Percentiles rank a stretch among this genome's conserved stretches.
phyloP scores from a whole-genome alignment of 2,113 vertebrate genomes.

The Beaufortia kweichowensis region DNA sequence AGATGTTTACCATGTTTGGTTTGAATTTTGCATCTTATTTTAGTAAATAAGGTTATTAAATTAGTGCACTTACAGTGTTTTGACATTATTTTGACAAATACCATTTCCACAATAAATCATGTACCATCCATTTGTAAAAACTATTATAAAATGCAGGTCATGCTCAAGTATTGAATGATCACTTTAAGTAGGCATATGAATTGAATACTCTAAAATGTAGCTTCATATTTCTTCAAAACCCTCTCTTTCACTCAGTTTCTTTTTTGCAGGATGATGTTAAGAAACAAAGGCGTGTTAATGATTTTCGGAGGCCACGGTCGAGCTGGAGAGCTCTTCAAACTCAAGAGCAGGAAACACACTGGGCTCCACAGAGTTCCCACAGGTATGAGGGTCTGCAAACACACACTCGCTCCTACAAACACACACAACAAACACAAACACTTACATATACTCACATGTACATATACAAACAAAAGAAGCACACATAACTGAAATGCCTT shows the following conservation, averaged over 20 bases:
- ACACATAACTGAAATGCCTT: constrained; percentile 22
- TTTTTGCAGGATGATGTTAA: constrained; percentile 23
- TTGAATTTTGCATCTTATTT: neutral
- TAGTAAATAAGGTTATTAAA: too few relatives aligned
- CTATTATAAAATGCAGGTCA: neutral
- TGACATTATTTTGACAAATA: neutral
- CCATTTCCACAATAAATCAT: neutral
- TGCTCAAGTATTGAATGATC: neutral
- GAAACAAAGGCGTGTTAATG: constrained; percentile 66
- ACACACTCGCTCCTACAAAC: constrained; percentile 32
- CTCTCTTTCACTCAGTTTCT: constrained; percentile 23
- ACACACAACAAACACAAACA: constrained; percentile 30
- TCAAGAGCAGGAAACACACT: constrained; percentile 69
- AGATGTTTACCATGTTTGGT: neutral
- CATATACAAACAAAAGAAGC: constrained; percentile 18
- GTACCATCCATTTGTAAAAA: neutral
- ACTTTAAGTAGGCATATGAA: neutral
- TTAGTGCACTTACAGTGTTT: neutral
- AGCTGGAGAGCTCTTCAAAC: constrained; percentile 71
- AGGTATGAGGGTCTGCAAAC: constrained; percentile 58
- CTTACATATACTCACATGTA: constrained; percentile 35
- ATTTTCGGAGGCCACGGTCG: constrained; percentile 56
- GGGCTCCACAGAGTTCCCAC: constrained; percentile 57
- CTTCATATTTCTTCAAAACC: constrained; percentile 1
- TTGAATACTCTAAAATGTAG: constrained; percentile 6